Evolutionary conservation across 2,113 vertebrate species (phyloP), one percentile per base, ranked within the genome.

Genomic region (Petrocephalus microphthalmus): DNA sequence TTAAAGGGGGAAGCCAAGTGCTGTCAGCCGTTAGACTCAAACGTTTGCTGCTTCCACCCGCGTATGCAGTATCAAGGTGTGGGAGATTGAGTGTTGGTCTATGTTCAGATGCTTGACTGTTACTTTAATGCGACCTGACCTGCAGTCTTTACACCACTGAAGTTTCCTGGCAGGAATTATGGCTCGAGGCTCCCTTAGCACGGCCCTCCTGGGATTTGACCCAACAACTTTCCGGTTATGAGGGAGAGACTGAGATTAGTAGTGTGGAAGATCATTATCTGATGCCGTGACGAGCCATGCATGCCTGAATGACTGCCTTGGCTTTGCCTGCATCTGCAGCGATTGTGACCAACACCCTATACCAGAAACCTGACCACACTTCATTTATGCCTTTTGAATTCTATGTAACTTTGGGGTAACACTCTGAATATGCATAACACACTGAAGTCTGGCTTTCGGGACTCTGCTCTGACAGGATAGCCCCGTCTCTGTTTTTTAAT

Each of bases 381-480:
- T 82, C 29, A 88, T 88, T 88, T 74, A 88, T 54, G 29, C 37
- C 81, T 84, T 84, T 42, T 22, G 15, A 64, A 42, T 67, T 56
- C 15, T 33, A 67, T 84, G 56, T 51, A 49, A 19, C 33, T 84
- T 47, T 49, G 45, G 71, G 51, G 33, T n/a, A 51, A 51, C 37
- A 29, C n/a, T 84, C 53, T 45, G 29, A 49, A 29, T 49, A 81
- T 78, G 83, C 56, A 84, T 84, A 60, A 84, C 53, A 42, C 42
- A 42, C 42, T 42, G 42, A 42, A 3, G 82, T 51, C 8, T 47
- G 53, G 53, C 3, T 45, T 82, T 54, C 37, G 33, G 47, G 33
- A 42, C 37, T 54, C 19, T 54, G 47, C 13, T 82, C 29, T 54
- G 29, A 82, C 51, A 54, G 51, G 11, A 1, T 10, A 10, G 29